Evolutionary conservation across 2,113 vertebrate species (phyloP).

Genomic region (Plecotus auritus): DNA sequence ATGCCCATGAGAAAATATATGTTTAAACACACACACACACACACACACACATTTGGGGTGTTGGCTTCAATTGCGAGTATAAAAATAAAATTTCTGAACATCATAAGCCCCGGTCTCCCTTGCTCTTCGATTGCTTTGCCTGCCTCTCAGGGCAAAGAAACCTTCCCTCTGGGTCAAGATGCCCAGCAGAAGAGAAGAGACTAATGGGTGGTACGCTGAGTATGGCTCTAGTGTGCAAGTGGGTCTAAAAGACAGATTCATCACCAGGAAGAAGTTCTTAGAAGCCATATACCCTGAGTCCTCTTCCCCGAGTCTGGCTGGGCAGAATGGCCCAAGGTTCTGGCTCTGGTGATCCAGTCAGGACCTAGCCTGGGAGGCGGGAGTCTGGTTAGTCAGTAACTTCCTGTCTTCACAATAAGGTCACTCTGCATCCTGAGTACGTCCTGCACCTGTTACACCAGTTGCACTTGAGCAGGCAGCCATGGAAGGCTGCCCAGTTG

Average conservation of each 20-base stretch:
- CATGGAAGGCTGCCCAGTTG: fast-evolving
- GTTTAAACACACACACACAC: not conserved
- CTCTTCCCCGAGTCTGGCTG: not conserved
- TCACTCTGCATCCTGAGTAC: not conserved
- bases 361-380: fast-evolving
- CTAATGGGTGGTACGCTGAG: fast-evolving
- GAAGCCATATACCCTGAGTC: not conserved
- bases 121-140: not conserved
- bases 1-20: not conserved
- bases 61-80: not conserved
- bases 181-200: not conserved
- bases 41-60: not conserved
- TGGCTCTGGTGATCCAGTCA: not conserved
- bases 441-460: fast-evolving
- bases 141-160: no score
- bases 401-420: not conserved
- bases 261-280: not conserved
- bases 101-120: not conserved
- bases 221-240: fast-evolving
- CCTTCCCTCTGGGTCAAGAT: not conserved
- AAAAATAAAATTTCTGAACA: not conserved
- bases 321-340: not conserved
- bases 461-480: fast-evolving
- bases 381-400: not conserved
- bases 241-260: not conserved